phyloP scores from a whole-genome alignment of 2,113 vertebrate genomes.

The Hystrix brachyura region DNA sequence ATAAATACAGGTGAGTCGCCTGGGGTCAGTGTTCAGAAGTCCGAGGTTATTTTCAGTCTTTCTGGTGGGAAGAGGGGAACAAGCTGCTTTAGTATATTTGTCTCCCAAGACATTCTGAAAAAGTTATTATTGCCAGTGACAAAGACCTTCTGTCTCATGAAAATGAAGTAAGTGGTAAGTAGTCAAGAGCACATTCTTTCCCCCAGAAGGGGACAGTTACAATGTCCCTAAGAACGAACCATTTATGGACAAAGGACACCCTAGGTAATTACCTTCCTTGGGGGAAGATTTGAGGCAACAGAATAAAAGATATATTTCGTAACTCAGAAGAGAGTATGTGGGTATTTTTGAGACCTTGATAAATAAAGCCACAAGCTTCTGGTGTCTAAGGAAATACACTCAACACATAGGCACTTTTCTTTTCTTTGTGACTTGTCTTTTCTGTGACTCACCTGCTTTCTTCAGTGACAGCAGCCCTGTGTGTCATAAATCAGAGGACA shows the following conservation, averaged over 20 bases:
- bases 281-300: not conserved
- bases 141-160: not conserved
- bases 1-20: constrained; percentile 95
- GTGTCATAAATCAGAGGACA: not conserved
- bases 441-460: not conserved
- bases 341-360: not conserved
- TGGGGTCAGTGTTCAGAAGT: not conserved
- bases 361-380: not conserved
- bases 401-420: not conserved
- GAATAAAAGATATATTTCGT: not conserved
- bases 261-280: not conserved
- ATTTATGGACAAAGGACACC: not conserved
- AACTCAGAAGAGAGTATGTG: not conserved
- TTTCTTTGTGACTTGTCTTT: not conserved
- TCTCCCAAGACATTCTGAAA: not conserved
- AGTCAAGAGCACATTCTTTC: not conserved
- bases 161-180: not conserved
- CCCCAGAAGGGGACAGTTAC: not conserved
- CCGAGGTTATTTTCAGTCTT: not conserved
- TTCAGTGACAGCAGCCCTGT: not conserved
- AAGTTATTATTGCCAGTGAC: not conserved
- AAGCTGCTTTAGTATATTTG: not conserved
- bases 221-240: not conserved
- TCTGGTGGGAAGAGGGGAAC: not conserved
- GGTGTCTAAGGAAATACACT: not conserved